A percentile compares a stretch with the other conserved stretches of the same genome.
phyloP scores from a whole-genome alignment of 2,113 vertebrate genomes.

The Paracanthobrama guichenoti region DNA sequence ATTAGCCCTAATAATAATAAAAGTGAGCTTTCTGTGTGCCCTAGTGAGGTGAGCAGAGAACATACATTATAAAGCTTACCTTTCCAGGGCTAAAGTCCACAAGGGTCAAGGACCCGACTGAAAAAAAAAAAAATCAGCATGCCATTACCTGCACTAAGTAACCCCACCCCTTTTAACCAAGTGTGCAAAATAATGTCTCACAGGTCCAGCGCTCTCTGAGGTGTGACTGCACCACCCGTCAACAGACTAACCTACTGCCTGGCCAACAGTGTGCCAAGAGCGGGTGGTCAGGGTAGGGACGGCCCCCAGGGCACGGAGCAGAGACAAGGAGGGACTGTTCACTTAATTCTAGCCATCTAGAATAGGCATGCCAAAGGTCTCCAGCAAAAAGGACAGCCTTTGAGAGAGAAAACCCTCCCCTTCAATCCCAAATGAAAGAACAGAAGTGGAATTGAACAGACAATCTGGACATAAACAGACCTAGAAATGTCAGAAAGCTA shows the following conservation, averaged over 20 bases:
- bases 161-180: background rate
- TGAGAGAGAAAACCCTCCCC: conserved; percentile 57
- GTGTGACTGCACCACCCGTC: conserved; percentile 15
- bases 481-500: conserved; percentile 27
- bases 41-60: background rate
- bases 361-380: conserved; percentile 48
- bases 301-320: conserved; percentile 51
- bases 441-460: conserved; percentile 70
- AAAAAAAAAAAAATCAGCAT: background rate
- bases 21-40: background rate
- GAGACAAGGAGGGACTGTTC: conserved; percentile 70
- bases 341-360: conserved; percentile 67
- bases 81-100: conserved; percentile 26
- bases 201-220: background rate
- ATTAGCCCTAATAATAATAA: background rate
- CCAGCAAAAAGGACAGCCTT: conserved; percentile 71
- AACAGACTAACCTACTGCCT: background rate
- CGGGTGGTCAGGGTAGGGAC: conserved; percentile 29
- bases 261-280: conserved; percentile 21
- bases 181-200: conserved; percentile 5
- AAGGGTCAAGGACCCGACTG: background rate
- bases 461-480: conserved; percentile 51
- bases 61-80: conserved; percentile 31
- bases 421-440: conserved; percentile 64
- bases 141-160: conserved; percentile 2